These are phyloP conservation scores for Eurystomus gularis DNA, from an alignment of 2,113 vertebrate species.

Conservation along the genomic window DNA sequence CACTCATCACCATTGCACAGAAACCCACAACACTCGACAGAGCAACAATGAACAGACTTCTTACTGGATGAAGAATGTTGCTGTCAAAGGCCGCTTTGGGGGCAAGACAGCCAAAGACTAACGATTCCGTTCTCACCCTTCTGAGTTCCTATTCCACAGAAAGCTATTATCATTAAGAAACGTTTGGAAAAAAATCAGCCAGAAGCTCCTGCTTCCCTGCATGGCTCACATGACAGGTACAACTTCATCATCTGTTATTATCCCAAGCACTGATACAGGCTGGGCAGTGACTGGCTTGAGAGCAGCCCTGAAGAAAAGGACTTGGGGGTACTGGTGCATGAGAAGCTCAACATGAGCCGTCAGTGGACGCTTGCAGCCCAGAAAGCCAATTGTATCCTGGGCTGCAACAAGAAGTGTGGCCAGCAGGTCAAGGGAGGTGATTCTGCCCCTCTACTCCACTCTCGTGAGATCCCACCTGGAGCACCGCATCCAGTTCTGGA, in stretches of 20 bases:
- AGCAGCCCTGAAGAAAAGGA: no score
- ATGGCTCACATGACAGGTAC: not conserved
- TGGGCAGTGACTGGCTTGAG: no score
- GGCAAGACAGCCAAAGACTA: not conserved
- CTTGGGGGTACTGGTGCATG: no score
- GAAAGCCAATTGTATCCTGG: no score
- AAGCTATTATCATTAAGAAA: not conserved
- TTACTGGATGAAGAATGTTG: fast-evolving
- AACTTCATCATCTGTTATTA: not conserved
- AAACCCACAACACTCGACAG: not conserved
- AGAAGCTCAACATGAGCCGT: no score
- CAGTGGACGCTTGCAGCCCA: no score
- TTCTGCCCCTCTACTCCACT: no score
- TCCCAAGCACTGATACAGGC: no score
- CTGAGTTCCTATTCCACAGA: not conserved
- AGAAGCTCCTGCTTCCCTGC: not conserved
- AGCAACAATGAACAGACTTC: not conserved
- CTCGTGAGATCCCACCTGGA: no score
- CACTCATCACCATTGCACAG: not conserved
- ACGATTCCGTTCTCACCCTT: not conserved
- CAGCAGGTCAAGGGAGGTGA: no score
- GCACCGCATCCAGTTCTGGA: no score
- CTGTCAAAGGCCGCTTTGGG: not conserved
- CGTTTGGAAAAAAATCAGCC: not conserved
- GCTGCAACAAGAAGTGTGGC: no score